Evolutionary conservation across 2,888 invertebrate genomes (phyloP), one percentile per base, ranked within the genome.

Genomic region (Scaptomyza parva): DNA sequence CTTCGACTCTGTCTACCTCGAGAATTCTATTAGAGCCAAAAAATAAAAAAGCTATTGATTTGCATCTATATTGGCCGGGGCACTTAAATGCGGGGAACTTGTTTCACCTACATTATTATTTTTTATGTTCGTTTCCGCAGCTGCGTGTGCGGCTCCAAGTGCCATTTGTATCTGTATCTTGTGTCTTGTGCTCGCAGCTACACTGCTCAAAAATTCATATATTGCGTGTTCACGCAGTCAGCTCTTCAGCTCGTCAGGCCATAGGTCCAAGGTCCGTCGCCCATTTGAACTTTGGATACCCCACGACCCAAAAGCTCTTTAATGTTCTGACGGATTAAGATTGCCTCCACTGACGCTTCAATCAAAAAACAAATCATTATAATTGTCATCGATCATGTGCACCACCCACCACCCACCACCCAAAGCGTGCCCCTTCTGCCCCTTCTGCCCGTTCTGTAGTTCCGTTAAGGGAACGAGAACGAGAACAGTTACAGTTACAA

Each of bases 61-160:
- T 84, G 84, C 82, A 82, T 82, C 82, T 81, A 80, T 78, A 64
- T 71, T 59, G 75, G 37, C 37, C 59, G 65, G 63, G 53, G 80
- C 78, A 79, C 78, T 82, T 72, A 69, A 79, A 37, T 37, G 67
- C 79, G 43, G 63, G 68, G 64, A 82, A 82, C 82, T 82, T 76
- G 82, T 82, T 82, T 82, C 82, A 84, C 82, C 84, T 84, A 82
- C 82, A 82, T 83, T 80, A 47, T 68, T 74, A 76, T 47, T 2
- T 7, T 8, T 35, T 14, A 14, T 14, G 35, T 37, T 68, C 75
- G 75, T 81, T 81, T 83, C 81, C 81, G 83, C 76, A 82, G 80
- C 83, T 83, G 84, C 81, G 83, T 80, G 83, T 83, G 83, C 73
- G 80, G 80, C 76, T 65, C 58, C 58, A 66, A 72, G 61, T 62